Percentiles rank a stretch among this genome's conserved stretches.
These are phyloP conservation scores for Eufriesea mexicana DNA, from an alignment of 1,140 invertebrate genomes.

Conservation along the genomic window DNA sequence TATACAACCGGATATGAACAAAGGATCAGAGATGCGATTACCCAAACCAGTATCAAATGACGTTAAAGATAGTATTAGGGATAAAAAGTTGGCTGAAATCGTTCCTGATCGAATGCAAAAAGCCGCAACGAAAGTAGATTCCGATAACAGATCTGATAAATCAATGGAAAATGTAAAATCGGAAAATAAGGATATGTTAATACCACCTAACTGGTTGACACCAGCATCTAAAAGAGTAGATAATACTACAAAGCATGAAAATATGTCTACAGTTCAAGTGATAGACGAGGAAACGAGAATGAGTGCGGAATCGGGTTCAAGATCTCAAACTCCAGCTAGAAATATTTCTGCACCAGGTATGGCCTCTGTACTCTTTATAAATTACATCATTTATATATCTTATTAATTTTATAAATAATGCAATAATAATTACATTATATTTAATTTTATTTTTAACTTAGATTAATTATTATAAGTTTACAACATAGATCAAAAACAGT, in stretches of 20 bases:
- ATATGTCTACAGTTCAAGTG: slow-evolving; percentile 84
- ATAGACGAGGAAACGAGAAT: slow-evolving; percentile 94
- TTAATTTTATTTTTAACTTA: neutral
- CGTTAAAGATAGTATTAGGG: slow-evolving; percentile 26
- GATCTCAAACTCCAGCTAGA: slow-evolving; percentile 83
- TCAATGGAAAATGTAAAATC: slow-evolving; percentile 20
- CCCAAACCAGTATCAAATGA: slow-evolving; percentile 20
- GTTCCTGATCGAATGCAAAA: slow-evolving; percentile 50
- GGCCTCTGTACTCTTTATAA: neutral
- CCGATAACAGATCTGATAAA: slow-evolving; percentile 44
- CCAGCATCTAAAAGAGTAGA: slow-evolving; percentile 75
- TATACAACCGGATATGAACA: slow-evolving; percentile 25
- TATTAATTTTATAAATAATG: neutral
- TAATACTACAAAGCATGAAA: slow-evolving; percentile 64
- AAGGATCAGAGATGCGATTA: slow-evolving; percentile 9
- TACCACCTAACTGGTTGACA: slow-evolving; percentile 76
- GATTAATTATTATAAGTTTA: neutral
- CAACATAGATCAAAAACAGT: neutral
- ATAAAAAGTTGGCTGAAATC: slow-evolving; percentile 33
- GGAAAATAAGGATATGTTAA: slow-evolving; percentile 57
- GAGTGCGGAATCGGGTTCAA: slow-evolving; percentile 87
- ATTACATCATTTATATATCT: neutral
- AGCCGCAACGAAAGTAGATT: slow-evolving; percentile 13
- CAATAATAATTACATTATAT: neutral
- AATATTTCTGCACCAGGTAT: slow-evolving; percentile 74